These are phyloP conservation scores for Chironomus riparius DNA, from an alignment of 2,888 invertebrate species.

Conservation along the genomic window DNA sequence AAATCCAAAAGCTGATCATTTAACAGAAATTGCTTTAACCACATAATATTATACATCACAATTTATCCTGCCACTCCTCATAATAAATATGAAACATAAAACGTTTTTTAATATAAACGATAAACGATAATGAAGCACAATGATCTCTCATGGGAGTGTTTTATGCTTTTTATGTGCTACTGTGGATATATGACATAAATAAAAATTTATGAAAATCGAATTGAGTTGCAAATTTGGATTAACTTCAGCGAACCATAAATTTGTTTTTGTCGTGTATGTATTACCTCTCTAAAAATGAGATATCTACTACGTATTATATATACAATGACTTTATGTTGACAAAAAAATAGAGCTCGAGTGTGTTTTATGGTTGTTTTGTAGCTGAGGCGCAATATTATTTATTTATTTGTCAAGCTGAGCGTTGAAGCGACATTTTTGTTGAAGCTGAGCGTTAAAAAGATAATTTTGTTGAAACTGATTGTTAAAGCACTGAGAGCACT, in stretches of 20 bases:
- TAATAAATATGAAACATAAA: slow-evolving; percentile 27
- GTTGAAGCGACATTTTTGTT: no score
- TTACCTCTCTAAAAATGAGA: background rate
- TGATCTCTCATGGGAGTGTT: slow-evolving; percentile 19
- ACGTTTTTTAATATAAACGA: slow-evolving; percentile 25
- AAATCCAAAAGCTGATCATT: background rate
- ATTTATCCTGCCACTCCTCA: background rate
- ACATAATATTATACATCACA: background rate
- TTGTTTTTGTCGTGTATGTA: background rate
- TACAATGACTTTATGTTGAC: background rate
- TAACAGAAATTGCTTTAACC: background rate
- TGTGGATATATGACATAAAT: background rate
- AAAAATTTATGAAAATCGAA: slow-evolving; percentile 5
- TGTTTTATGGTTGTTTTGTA: background rate
- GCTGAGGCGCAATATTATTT: background rate
- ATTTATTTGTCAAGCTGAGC: no score
- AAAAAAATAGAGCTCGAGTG: background rate
- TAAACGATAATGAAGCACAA: slow-evolving; percentile 26
- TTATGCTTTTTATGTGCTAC: background rate
- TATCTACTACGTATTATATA: background rate
- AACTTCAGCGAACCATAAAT: slow-evolving; percentile 14
- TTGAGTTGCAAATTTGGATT: slow-evolving; percentile 19
- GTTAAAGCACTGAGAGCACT: no score
- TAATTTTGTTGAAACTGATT: no score
- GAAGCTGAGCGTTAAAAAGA: no score